Percentiles rank a stretch among this genome's conserved stretches.
These are phyloP conservation scores for Pipistrellus nathusii DNA, from an alignment of 2,797 vertebrate genomes.

Conservation along the genomic window DNA sequence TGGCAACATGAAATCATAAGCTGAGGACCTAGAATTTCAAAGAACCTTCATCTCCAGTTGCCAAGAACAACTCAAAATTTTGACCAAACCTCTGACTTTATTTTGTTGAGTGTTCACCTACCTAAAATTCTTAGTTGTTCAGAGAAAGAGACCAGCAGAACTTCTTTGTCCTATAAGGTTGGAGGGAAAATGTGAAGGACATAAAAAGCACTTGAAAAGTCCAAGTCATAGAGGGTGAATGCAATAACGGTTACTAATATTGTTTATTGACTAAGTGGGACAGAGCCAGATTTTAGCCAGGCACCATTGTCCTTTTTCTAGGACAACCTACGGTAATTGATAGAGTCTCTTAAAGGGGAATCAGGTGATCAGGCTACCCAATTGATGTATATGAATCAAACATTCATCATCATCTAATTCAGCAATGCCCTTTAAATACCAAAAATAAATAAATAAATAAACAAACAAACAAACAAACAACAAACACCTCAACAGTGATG, in stretches of 20 bases:
- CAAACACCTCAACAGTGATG: not conserved
- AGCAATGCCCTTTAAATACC: not conserved
- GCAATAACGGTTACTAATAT: not conserved
- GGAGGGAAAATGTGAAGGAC: no score
- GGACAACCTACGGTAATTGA: not conserved
- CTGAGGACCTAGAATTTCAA: not conserved
- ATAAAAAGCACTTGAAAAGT: not conserved
- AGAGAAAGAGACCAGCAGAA: not conserved
- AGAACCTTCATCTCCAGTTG: not conserved
- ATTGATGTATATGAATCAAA: not conserved
- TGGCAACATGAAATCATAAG: conserved; percentile 26
- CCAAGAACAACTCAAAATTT: conserved; percentile 6
- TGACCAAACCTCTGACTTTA: not conserved
- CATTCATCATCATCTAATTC: conserved; percentile 1
- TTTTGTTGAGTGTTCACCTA: not conserved
- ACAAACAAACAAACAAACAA: not conserved
- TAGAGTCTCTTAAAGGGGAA: conserved; percentile 23
- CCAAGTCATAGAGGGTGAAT: not conserved
- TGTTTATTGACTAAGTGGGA: not conserved
- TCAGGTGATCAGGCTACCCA: conserved; percentile 14
- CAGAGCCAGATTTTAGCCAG: not conserved
- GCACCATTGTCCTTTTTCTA: not conserved
- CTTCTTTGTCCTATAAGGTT: not conserved
- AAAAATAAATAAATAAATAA: not conserved
- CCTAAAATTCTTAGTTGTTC: not conserved